Percentiles rank a stretch among this genome's conserved stretches.
These are phyloP conservation scores for Liparis tanakae DNA, from an alignment of 2,797 vertebrate genomes.

Conservation along the genomic window DNA sequence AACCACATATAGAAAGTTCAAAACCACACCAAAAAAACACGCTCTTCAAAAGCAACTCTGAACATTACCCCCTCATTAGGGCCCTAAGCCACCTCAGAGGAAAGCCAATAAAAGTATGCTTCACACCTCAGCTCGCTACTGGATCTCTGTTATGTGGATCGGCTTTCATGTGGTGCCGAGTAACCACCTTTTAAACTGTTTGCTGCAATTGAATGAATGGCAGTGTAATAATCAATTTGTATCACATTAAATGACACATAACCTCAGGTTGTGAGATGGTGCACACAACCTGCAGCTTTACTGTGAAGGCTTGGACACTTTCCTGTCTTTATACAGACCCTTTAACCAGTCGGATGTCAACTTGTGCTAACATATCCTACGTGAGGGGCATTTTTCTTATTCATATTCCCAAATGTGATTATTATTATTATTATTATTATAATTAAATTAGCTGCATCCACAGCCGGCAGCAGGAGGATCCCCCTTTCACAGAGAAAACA, in stretches of 20 bases:
- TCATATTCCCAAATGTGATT: background rate
- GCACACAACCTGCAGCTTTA: background rate
- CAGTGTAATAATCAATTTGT: constrained; percentile 24
- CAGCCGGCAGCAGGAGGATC: background rate
- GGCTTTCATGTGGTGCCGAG: constrained; percentile 59
- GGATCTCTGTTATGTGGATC: constrained; percentile 47
- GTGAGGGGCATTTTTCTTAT: constrained; percentile 9
- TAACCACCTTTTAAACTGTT: constrained; percentile 41
- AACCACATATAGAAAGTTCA: constrained; percentile 23
- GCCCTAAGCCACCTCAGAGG: constrained; percentile 47
- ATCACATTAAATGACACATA: constrained; percentile 22
- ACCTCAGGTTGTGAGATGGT: constrained; percentile 1
- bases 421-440: too few species aligned
- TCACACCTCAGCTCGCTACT: constrained; percentile 45
- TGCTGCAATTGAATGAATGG: constrained; percentile 19
- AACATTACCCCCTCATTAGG: constrained; percentile 52
- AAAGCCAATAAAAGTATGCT: constrained; percentile 51
- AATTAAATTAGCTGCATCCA: background rate
- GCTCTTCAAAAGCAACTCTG: constrained; percentile 37
- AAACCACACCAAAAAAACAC: constrained; percentile 32
- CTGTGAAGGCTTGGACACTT: background rate
- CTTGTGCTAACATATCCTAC: constrained; percentile 22
- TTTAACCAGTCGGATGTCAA: constrained; percentile 42
- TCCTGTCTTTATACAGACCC: constrained; percentile 9
- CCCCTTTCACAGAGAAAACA: background rate